Base-by-base conservation (phyloP, 1,140 invertebrate species). In the Hesperophylax magnus region DNA sequence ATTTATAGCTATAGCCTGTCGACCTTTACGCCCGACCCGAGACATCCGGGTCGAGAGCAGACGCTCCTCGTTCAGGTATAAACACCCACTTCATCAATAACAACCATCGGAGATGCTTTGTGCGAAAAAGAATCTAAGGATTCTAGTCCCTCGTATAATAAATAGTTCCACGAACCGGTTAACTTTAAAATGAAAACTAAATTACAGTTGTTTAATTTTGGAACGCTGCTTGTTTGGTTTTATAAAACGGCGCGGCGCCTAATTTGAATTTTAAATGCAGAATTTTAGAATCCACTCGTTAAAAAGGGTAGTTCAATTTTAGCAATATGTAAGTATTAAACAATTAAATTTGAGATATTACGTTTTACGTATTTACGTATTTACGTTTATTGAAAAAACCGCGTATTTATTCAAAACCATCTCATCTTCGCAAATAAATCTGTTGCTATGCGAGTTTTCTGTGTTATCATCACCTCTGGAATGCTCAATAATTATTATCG, bases 21-120 rank as follows among this genome's bases (percentile, higher is more conserved):
- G 63, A 67, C 63, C 63, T 67, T 67, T 67, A 27, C 17, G 63
- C 22, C 17, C 11, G 22, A 31, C 39, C 22, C 9, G 24, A 22
- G 61, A 65, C 63, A 67, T 67, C 63, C 63, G 63, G 63, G 63
- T 67, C 63, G 63, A 31, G 39, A 47, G 39, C 39, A 47, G 39
- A 47, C 39, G 39, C 11, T 47, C 39, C 39, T 47, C 39, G 39
- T 47, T 47, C 39, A 47, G 39, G 39, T 47, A 47, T 11, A 47
- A n/a, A n/a, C 8, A 24, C 58, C 20, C 58, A 61, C 58, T 24
- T 14, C 18, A 20, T 61, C 8, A 14, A 20, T 24, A 20, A n/a
- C 56, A 24, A 8, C n/a, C 58, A 27, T 18, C 61, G 7, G 24
- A 24, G 61, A 22, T 27, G 61, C 61, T 22, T 27, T 24, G 60